phyloP scores from a whole-genome alignment of 2,797 vertebrate species.

The Enteromius anoplus region DNA sequence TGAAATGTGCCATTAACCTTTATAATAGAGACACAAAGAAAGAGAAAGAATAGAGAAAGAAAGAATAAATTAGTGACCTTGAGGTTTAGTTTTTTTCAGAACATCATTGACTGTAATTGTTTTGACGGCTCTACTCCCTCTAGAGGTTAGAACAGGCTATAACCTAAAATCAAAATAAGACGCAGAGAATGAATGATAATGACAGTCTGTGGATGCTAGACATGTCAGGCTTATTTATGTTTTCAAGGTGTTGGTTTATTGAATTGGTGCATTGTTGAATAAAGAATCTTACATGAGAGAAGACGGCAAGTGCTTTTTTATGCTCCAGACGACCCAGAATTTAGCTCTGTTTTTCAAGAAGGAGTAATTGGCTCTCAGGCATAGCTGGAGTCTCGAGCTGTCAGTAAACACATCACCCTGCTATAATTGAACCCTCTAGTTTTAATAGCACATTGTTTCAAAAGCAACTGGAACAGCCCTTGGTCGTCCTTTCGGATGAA shows the following conservation, averaged over 20 bases:
- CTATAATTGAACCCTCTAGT: slow-evolving; percentile 70
- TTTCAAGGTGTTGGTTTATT: neutral
- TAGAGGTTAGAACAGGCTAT: neutral
- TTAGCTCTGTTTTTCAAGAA: neutral
- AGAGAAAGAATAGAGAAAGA: slow-evolving; percentile 18
- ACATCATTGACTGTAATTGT: neutral
- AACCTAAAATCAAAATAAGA: slow-evolving; percentile 1
- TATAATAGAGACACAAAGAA: slow-evolving; percentile 35
- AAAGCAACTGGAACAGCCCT: slow-evolving; percentile 50
- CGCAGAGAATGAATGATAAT: neutral
- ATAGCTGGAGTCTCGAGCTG: slow-evolving; percentile 5
- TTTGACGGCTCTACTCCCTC: neutral
- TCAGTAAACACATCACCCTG: slow-evolving; percentile 34
- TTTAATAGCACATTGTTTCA: slow-evolving; percentile 57
- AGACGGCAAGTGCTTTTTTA: neutral
- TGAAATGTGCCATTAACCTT: neutral
- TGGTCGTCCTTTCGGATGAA: slow-evolving; percentile 50
- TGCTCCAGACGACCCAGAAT: neutral
- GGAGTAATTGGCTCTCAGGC: slow-evolving; percentile 19
- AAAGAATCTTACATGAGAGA: neutral
- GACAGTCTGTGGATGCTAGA: neutral
- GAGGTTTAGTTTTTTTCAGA: neutral
- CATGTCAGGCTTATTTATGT: neutral
- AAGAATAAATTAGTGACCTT: neutral
- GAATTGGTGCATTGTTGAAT: neutral